Conservation (phyloP, 2,113 vertebrate genomes). For the Willisornis vidua region DNA sequence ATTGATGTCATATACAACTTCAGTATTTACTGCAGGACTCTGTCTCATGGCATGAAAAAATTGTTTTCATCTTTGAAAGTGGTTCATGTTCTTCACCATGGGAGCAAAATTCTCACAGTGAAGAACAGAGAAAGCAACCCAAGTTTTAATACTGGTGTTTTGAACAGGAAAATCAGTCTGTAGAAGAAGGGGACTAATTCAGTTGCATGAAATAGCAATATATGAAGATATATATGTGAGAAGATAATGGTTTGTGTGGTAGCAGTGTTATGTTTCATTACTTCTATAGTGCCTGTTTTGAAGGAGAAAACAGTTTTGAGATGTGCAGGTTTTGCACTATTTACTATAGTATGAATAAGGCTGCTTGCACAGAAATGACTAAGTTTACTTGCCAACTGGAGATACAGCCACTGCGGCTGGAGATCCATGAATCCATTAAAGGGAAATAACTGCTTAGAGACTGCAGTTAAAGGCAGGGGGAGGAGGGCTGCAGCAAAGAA, state of each 20-base stretch:
- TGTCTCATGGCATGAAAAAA: background rate
- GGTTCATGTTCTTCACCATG: background rate
- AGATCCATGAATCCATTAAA: background rate
- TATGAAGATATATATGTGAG: background rate
- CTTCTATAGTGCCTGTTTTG: background rate
- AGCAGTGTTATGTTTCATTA: background rate
- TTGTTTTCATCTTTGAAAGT: background rate
- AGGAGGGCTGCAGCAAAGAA: background rate
- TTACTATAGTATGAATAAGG: background rate
- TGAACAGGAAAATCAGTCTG: background rate
- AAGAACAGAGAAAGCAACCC: background rate
- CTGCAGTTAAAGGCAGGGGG: background rate
- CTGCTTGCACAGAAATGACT: background rate
- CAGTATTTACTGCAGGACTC: background rate
- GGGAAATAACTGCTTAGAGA: background rate
- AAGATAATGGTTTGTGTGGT: background rate
- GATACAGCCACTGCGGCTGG: background rate
- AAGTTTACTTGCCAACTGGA: background rate
- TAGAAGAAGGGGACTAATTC: background rate
- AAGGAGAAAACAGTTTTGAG: background rate
- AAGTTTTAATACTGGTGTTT: background rate
- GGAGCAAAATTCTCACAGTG: background rate
- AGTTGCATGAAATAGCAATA: background rate
- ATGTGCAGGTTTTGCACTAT: background rate
- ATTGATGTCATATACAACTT: background rate